phyloP scores from a whole-genome alignment of 2,888 invertebrate genomes.

The Rhamnusium bicolor region DNA sequence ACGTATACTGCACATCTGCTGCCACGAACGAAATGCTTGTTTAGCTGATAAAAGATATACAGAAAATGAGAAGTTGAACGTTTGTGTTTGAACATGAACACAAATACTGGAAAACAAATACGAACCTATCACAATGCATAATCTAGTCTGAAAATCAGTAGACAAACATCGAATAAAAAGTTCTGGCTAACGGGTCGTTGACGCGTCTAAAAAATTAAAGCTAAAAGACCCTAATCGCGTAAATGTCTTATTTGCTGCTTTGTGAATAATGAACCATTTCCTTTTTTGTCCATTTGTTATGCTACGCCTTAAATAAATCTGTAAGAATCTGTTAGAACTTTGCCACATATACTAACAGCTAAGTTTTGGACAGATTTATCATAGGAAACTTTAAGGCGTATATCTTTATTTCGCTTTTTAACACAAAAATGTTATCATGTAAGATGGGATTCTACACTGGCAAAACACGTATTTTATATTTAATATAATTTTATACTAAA shows the following conservation, averaged over 20 bases:
- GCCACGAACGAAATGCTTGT: background rate
- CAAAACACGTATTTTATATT: background rate
- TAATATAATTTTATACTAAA: constrained; percentile 5
- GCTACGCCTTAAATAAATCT: constrained; percentile 37
- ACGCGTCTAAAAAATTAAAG: constrained; percentile 48
- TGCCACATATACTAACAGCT: constrained; percentile 25
- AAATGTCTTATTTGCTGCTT: constrained; percentile 59
- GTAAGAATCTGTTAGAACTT: constrained; percentile 26
- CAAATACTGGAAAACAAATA: constrained; percentile 32
- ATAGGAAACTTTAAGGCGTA: constrained; percentile 1
- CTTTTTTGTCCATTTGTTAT: constrained; percentile 52
- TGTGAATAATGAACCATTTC: constrained; percentile 59
- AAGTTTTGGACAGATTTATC: constrained; percentile 29
- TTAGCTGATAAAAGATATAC: constrained; percentile 15
- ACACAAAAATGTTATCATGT: background rate
- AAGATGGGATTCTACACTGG: background rate
- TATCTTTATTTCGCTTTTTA: constrained; percentile 2
- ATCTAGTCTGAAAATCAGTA: constrained; percentile 35
- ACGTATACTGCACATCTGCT: background rate
- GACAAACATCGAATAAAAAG: constrained; percentile 33
- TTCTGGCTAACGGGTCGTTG: constrained; percentile 46
- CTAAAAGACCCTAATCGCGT: constrained; percentile 54
- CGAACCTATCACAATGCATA: constrained; percentile 30
- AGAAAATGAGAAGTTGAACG: constrained; percentile 10
- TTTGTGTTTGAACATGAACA: constrained; percentile 16